Evolutionary conservation across 2,113 vertebrate genomes (phyloP).

Genomic region (Aleadryas rufinucha): DNA sequence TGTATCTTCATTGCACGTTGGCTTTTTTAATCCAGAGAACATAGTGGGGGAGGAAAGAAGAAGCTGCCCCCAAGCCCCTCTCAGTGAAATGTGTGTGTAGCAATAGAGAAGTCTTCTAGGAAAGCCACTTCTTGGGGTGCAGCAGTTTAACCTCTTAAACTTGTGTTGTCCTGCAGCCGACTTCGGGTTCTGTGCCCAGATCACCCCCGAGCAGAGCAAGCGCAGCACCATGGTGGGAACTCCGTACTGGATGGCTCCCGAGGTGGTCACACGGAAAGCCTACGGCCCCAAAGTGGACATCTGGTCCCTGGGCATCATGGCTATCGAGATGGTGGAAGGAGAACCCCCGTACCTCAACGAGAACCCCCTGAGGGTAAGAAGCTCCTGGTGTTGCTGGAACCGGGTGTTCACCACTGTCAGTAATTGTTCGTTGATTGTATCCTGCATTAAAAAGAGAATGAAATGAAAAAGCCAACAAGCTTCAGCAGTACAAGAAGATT

Average conservation of each 20-base stretch:
- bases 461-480: not conserved
- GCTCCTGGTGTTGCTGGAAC: not conserved
- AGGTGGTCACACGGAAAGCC: slow-evolving; percentile 96
- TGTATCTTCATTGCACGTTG: not conserved
- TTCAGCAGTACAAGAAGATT: not conserved
- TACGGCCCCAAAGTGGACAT: slow-evolving; percentile 98
- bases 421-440: not conserved
- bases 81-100: not conserved
- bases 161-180: slow-evolving; percentile 80
- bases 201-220: slow-evolving; percentile 98
- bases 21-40: not conserved
- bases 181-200: slow-evolving; percentile 98
- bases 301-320: slow-evolving; percentile 98
- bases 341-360: slow-evolving; percentile 98
- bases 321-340: slow-evolving; percentile 99
- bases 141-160: not conserved
- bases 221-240: slow-evolving; percentile 99
- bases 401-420: not conserved
- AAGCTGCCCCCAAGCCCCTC: not conserved
- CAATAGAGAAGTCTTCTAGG: not conserved
- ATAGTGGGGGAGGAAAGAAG: not conserved
- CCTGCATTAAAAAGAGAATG: not conserved
- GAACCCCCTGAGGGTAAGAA: slow-evolving; percentile 93
- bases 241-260: slow-evolving; percentile 98
- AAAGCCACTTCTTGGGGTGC: not conserved